Percentiles rank a stretch among this genome's conserved stretches.
These are phyloP conservation scores for Crotalus viridis DNA, from an alignment of 2,113 vertebrate species.

Conservation along the genomic window DNA sequence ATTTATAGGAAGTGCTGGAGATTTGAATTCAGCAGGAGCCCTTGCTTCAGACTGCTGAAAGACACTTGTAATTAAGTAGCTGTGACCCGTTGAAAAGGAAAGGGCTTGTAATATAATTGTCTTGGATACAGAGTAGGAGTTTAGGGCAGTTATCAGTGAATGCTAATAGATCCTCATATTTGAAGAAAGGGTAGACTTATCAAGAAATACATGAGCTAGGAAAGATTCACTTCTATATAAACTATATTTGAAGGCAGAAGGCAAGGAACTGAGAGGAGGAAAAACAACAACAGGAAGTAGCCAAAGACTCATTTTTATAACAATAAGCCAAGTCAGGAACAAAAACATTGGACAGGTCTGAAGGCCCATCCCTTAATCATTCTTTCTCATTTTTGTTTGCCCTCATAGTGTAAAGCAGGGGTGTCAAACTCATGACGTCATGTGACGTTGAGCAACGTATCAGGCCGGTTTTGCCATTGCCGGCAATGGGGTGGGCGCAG, in stretches of 20 bases:
- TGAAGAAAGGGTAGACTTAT: neutral
- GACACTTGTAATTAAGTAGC: neutral
- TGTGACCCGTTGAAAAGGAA: neutral
- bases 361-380: neutral
- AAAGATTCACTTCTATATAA: neutral
- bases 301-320: neutral
- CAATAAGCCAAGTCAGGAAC: neutral
- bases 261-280: neutral
- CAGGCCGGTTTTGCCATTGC: no score
- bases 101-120: neutral
- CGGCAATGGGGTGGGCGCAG: no score
- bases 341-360: neutral
- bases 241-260: neutral
- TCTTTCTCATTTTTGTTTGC: neutral
- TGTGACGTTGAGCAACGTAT: no score
- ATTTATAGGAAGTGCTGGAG: neutral
- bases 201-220: neutral
- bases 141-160: neutral
- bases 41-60: neutral
- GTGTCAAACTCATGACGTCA: no score
- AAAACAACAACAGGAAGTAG: neutral
- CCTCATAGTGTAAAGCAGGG: neutral
- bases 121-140: neutral
- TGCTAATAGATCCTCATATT: neutral
- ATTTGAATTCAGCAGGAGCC: neutral